A percentile compares a stretch with the other conserved stretches of the same genome.
Evolutionary conservation across 2,888 invertebrate species (phyloP).

Genomic region (Scelioninae gen. 1): DNA sequence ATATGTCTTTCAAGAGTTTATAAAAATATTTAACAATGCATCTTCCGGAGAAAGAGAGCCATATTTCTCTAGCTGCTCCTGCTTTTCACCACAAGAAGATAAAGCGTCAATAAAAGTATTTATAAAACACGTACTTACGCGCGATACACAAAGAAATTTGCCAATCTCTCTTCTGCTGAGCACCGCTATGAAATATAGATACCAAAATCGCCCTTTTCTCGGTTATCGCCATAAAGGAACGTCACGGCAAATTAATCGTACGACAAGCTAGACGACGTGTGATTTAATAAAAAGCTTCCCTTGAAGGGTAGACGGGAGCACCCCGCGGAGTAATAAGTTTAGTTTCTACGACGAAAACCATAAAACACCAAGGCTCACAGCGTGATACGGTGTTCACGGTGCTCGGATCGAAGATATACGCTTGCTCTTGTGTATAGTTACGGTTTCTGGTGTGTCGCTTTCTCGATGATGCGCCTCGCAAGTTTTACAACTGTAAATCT

Average conservation of each 20-base stretch:
- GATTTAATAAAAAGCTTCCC: constrained; percentile 82
- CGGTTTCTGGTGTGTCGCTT: constrained; percentile 71
- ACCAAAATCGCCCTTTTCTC: constrained; percentile 68
- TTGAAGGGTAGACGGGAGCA: constrained; percentile 73
- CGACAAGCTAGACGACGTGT: constrained; percentile 78
- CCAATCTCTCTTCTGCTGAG: constrained; percentile 56
- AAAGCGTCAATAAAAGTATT: constrained; percentile 52
- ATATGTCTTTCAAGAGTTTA: constrained; percentile 32
- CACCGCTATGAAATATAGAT: constrained; percentile 77
- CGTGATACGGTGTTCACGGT: constrained; percentile 74
- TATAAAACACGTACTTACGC: constrained; percentile 35
- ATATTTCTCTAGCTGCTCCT: constrained; percentile 1
- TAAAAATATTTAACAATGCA: constrained; percentile 30
- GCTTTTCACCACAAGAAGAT: constrained; percentile 24
- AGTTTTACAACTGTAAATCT: constrained; percentile 64
- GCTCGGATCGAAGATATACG: constrained; percentile 75
- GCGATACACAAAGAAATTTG: constrained; percentile 50
- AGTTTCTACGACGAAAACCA: constrained; percentile 82
- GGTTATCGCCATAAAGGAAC: constrained; percentile 78
- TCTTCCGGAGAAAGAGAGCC: constrained; percentile 29
- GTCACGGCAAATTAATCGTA: constrained; percentile 82
- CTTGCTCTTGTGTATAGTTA: constrained; percentile 67
- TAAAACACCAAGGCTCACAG: constrained; percentile 80
- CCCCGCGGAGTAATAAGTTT: constrained; percentile 83
- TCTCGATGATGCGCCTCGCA: constrained; percentile 57